Evolutionary conservation across 53 echinoderm and acorn worm species (phyloP).

Genomic region (Apostichopus leukothele): DNA sequence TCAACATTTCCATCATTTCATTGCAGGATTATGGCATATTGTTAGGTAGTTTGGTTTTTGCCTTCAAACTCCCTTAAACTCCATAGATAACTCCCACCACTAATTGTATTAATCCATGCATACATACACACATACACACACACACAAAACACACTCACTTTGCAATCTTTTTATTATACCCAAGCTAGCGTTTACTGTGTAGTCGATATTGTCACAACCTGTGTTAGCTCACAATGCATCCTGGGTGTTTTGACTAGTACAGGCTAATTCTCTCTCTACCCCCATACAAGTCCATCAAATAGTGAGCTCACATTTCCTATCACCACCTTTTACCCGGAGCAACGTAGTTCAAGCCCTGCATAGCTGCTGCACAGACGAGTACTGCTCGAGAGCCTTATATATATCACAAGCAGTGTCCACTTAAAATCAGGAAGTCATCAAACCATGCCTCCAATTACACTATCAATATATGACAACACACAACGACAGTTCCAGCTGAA

Average conservation of each 20-base stretch:
- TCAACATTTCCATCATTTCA: no score
- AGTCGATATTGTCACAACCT: no score
- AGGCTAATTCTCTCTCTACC: not conserved
- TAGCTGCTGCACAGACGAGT: not conserved
- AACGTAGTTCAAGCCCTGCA: not conserved
- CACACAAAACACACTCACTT: no score
- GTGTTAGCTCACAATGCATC: no score
- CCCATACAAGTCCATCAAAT: not conserved
- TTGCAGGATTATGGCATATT: no score
- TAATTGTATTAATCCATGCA: no score
- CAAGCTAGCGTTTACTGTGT: no score
- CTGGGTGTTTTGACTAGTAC: not conserved
- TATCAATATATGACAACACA: conserved; percentile 32
- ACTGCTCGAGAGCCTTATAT: not conserved
- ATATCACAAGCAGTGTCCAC: not conserved
- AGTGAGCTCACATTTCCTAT: not conserved
- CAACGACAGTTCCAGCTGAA: conserved; percentile 27
- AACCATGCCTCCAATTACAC: conserved; percentile 39
- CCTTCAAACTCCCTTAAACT: no score
- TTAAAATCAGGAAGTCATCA: conserved; percentile 33
- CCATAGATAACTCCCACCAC: no score
- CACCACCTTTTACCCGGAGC: not conserved
- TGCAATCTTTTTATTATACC: no score
- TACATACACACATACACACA: no score
- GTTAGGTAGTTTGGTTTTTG: no score